Evolutionary conservation across 53 echinoderm and acorn worm genomes (phyloP).

Genomic region (Echinometra lucunter): DNA sequence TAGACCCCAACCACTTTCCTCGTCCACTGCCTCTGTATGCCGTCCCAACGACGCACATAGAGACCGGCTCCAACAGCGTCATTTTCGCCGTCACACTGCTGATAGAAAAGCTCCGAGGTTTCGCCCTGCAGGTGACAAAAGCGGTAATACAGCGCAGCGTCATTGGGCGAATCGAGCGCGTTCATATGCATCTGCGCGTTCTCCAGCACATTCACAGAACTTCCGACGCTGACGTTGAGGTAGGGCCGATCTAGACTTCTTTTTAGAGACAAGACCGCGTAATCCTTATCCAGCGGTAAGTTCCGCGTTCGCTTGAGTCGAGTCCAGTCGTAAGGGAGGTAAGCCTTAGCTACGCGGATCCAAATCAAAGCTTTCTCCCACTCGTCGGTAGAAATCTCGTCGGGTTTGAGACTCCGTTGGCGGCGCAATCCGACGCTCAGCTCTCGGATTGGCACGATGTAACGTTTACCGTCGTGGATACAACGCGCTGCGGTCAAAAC

Average conservation of each 20-base stretch:
- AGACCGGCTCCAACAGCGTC: constrained; percentile 88
- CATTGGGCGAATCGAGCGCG: constrained; percentile 78
- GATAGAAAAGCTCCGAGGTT: constrained; percentile 81
- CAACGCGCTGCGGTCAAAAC: constrained; percentile 95
- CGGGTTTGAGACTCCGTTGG: constrained; percentile 70
- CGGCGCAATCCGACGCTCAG: constrained; percentile 83
- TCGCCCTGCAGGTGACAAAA: constrained; percentile 83
- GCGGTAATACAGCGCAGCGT: constrained; percentile 82
- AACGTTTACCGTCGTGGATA: constrained; percentile 82
- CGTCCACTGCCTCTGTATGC: constrained; percentile 64
- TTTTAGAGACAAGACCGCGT: constrained; percentile 85
- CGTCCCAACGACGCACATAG: constrained; percentile 88
- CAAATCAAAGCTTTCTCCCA: constrained; percentile 80
- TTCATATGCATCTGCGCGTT: constrained; percentile 81
- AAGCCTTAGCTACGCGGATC: constrained; percentile 86
- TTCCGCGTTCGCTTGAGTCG: constrained; percentile 6
- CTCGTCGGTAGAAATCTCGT: constrained; percentile 67
- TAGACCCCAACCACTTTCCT: constrained; percentile 85
- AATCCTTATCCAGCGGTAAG: constrained; percentile 87
- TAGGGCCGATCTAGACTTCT: constrained; percentile 77
- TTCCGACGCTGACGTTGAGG: constrained; percentile 81
- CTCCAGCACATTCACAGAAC: constrained; percentile 74
- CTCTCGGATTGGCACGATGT: constrained; percentile 69
- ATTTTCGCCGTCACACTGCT: constrained; percentile 84
- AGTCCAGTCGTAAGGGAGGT: constrained; percentile 87